Evolutionary conservation across 2,113 vertebrate genomes (phyloP).

Genomic region (Ochotona curzoniae): DNA sequence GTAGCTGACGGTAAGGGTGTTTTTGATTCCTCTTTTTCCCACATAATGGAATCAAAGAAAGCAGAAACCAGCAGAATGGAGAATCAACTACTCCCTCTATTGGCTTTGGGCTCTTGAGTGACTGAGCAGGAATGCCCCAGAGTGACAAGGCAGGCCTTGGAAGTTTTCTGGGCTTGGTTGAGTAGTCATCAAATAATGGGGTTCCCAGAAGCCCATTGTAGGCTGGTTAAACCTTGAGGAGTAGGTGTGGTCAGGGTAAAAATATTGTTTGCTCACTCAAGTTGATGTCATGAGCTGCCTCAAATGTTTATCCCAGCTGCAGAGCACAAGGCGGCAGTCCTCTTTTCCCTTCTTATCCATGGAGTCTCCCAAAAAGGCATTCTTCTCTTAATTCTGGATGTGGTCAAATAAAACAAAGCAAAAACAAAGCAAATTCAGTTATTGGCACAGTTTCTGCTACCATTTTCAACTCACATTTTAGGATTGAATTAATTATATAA

Average conservation of each 20-base stretch:
- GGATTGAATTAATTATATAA: not conserved
- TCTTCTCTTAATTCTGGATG: not conserved
- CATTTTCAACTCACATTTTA: constrained; percentile 36
- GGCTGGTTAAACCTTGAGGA: too few relatives aligned
- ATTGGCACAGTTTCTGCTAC: not conserved
- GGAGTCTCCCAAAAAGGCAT: not conserved
- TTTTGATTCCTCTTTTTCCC: not conserved
- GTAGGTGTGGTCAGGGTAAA: not conserved
- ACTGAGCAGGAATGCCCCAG: not conserved
- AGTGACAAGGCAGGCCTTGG: not conserved
- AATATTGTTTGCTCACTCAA: not conserved
- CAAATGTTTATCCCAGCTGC: not conserved
- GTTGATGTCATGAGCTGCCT: not conserved
- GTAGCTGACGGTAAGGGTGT: not conserved
- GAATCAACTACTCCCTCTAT: not conserved
- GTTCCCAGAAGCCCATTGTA: not conserved
- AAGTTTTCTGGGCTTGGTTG: not conserved
- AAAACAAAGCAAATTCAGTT: too few relatives aligned
- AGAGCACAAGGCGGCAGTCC: not conserved
- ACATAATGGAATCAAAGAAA: not conserved
- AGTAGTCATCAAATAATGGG: not conserved
- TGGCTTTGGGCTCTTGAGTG: not conserved
- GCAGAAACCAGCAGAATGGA: not conserved
- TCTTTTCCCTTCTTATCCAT: not conserved
- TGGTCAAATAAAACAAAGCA: not conserved